Percentiles rank a stretch among this genome's conserved stretches.
phyloP scores from a whole-genome alignment of 2,888 invertebrate species.

The Tinea pellionella region DNA sequence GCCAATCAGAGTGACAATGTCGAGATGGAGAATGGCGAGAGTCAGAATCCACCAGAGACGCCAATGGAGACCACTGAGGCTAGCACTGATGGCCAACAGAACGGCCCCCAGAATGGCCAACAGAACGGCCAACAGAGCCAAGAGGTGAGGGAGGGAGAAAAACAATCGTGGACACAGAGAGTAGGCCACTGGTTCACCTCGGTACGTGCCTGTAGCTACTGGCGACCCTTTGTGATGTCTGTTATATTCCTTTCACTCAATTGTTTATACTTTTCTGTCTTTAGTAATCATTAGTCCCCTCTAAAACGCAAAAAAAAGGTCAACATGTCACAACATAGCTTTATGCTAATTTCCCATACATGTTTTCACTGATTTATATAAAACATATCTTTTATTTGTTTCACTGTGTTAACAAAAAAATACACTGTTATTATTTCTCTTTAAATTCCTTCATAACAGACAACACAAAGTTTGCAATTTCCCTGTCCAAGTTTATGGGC shows the following conservation, averaged over 20 bases:
- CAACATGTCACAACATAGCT: too few species aligned
- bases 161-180: slow-evolving; percentile 78
- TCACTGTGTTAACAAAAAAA: neutral
- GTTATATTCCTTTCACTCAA: slow-evolving; percentile 28
- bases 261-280: neutral
- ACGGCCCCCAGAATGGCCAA: slow-evolving; percentile 36
- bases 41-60: slow-evolving; percentile 46
- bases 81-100: slow-evolving; percentile 47
- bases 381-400: neutral
- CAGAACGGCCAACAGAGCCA: slow-evolving; percentile 32
- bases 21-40: slow-evolving; percentile 57
- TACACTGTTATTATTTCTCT: neutral
- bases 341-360: too few species aligned
- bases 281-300: neutral
- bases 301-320: slow-evolving; percentile 18
- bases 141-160: slow-evolving; percentile 65
- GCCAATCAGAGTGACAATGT: slow-evolving; percentile 46
- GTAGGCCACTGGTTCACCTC: slow-evolving; percentile 78
- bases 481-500: slow-evolving; percentile 57
- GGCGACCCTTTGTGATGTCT: slow-evolving; percentile 37
- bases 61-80: slow-evolving; percentile 65
- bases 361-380: too few species aligned
- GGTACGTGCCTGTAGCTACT: slow-evolving; percentile 69
- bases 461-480: slow-evolving; percentile 42
- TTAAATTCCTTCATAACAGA: slow-evolving; percentile 34